A percentile compares a stretch with the other conserved stretches of the same genome.
phyloP scores from a whole-genome alignment of 2,113 vertebrate genomes.

The Zosterops hypoxanthus region DNA sequence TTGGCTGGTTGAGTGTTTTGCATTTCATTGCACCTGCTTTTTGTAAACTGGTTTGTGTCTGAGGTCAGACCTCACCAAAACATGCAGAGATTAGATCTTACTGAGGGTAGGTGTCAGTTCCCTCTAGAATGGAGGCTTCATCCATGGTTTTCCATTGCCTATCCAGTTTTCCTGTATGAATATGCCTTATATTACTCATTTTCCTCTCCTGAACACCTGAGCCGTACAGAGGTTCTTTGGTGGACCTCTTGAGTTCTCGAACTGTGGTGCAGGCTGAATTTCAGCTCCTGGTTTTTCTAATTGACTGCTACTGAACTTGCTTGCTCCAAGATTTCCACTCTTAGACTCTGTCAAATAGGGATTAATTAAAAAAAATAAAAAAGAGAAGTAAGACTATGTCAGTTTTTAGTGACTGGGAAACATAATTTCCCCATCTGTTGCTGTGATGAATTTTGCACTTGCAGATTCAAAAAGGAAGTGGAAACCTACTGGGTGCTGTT shows the following conservation, averaged over 20 bases:
- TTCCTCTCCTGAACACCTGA: neutral
- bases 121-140: neutral
- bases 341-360: neutral
- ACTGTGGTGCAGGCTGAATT: neutral
- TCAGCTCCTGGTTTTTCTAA: neutral
- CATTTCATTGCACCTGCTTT: constrained; percentile 47
- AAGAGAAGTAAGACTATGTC: neutral
- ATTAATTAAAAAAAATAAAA: neutral
- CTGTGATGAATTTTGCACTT: neutral
- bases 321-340: neutral
- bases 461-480: neutral
- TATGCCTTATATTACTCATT: neutral
- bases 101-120: neutral
- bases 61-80: neutral
- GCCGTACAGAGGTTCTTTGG: neutral
- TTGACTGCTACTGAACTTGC: neutral
- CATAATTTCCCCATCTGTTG: neutral
- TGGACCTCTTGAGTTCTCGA: neutral
- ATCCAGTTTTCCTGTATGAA: neutral
- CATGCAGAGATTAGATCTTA: neutral
- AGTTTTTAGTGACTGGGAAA: neutral
- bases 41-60: neutral
- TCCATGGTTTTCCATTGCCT: neutral
- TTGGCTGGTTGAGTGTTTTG: constrained; percentile 28
- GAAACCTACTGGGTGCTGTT: neutral